Percentiles rank a stretch among this genome's conserved stretches.
phyloP scores from a whole-genome alignment of 2,113 vertebrate genomes.

The Aplodontia rufa region DNA sequence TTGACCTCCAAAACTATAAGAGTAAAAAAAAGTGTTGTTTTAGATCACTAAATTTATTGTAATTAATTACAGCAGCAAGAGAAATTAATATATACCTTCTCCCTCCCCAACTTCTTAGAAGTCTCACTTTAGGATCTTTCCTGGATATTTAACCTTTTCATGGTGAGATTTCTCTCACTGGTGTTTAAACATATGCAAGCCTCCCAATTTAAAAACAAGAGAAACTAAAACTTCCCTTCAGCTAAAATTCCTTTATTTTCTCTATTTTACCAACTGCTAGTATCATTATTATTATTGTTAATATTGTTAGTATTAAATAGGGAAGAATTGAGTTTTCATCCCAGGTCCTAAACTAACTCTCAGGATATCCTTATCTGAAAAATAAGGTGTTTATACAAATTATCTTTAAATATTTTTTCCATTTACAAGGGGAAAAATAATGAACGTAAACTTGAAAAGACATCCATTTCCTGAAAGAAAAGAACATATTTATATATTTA shows the following conservation, averaged over 20 bases:
- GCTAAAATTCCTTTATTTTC: not conserved
- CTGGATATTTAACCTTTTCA: not conserved
- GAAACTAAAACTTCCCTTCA: not conserved
- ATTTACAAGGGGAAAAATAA: not conserved
- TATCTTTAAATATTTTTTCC: not conserved
- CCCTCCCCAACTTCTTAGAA: not conserved
- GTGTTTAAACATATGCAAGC: not conserved
- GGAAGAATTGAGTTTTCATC: not conserved
- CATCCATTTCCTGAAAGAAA: conserved; percentile 9
- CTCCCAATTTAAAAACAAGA: not conserved
- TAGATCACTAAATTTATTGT: not conserved
- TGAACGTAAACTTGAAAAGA: conserved; percentile 39
- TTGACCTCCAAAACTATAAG: not conserved
- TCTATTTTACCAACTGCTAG: not conserved
- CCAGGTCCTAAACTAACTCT: not conserved
- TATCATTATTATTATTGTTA: not conserved
- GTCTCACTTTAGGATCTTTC: not conserved
- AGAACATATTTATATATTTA: not conserved
- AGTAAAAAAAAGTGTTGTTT: not conserved
- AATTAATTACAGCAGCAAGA: not conserved
- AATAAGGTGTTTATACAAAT: not conserved
- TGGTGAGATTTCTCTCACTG: not conserved
- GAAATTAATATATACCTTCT: not conserved
- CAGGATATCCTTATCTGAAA: not conserved
- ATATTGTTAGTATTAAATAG: not conserved